phyloP scores from a whole-genome alignment of 1,140 invertebrate genomes.

The Aethina tumida region DNA sequence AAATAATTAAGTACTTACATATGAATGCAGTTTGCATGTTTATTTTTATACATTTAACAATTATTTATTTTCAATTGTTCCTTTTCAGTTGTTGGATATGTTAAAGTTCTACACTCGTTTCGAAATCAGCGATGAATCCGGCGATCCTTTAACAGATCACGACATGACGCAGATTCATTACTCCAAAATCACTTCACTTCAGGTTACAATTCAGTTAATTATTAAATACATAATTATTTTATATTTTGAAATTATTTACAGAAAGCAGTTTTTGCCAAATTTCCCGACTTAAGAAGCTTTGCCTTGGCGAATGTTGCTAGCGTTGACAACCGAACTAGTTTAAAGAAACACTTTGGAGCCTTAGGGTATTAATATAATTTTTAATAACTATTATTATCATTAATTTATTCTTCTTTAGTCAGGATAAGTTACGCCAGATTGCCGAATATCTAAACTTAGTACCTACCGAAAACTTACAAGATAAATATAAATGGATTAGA shows the following conservation, averaged over 20 bases:
- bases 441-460: conserved; percentile 80
- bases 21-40: too few species aligned
- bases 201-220: conserved; percentile 43
- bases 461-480: conserved; percentile 59
- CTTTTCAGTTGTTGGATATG: conserved; percentile 82
- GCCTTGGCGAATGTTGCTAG: conserved; percentile 88
- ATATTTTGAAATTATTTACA: conserved; percentile 40
- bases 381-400: conserved; percentile 7
- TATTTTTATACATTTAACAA: neutral
- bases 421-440: conserved; percentile 72
- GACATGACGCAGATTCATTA: conserved; percentile 93
- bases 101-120: conserved; percentile 94
- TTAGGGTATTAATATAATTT: conserved; percentile 46
- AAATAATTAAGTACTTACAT: too few species aligned
- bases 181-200: conserved; percentile 77
- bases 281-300: conserved; percentile 78
- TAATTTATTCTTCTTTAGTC: conserved; percentile 43
- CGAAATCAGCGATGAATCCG: conserved; percentile 95
- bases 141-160: conserved; percentile 85
- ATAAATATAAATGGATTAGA: conserved; percentile 60
- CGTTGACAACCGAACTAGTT: conserved; percentile 77
- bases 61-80: conserved; percentile 14
- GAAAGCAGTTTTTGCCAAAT: conserved; percentile 89
- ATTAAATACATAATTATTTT: conserved; percentile 2
- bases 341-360: conserved; percentile 78